Evolutionary conservation across 2,888 invertebrate species (phyloP), one percentile per base, ranked within the genome.

Genomic region (Elegia similella): DNA sequence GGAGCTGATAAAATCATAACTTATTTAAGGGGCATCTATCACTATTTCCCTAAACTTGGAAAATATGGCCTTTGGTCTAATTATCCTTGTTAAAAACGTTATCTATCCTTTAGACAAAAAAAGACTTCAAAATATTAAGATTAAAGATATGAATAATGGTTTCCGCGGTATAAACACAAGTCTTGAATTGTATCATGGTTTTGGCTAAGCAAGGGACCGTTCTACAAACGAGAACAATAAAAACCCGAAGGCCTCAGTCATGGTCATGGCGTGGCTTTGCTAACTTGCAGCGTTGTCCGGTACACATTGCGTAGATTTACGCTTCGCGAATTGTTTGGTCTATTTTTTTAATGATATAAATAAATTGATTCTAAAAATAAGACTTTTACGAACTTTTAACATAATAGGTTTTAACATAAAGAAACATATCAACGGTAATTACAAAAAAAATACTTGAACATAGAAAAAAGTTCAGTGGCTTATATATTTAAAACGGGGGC

Each of bases 211-310:
- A 23, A 17, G 29, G 30, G 29, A n/a, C 30, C 29, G 13, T 30
- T 17, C 46, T 16, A 29, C 34, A 12, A 43, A 43, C 43, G 13
- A 15, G 53, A 43, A 54, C 43, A 54, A 54, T 54, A 43, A 43
- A 52, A 54, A 54, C 17, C 34, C 55, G 67, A 73, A 70, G 70
- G 71, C 62, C 70, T 65, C 55, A 57, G 54, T 55, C 62, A 60
- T 67, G 68, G 72, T 23, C 67, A 66, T 70, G 67, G 65, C 63
- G 65, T 59, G 63, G 63, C 59, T 38, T 38, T n/a, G 12, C 38
- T n/a, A 12, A 38, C n/a, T 38, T 15, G 8, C 16, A 43, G 23
- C 17, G 8, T 43, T 8, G 17, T 43, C 10, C 43, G 43, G 43
- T 43, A 43, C 43, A 38, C 38, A 12, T 38, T 8, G 38, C 38